Evolutionary conservation across 2,888 invertebrate genomes (phyloP).

Genomic region (Brachynemurus nebulosus): DNA sequence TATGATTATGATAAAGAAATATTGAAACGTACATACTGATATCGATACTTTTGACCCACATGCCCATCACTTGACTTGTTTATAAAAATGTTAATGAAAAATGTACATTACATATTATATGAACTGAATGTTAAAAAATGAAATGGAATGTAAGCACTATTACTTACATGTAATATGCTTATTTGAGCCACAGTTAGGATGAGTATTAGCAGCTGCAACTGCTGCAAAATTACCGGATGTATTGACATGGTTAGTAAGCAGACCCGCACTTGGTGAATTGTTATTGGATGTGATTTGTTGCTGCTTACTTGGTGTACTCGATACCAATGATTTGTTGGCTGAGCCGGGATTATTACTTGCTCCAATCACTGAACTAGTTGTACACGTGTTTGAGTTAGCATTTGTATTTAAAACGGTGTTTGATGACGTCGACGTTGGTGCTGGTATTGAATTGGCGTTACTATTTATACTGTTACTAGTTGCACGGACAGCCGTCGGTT

Average conservation of each 20-base stretch:
- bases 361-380: neutral
- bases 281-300: constrained; percentile 25
- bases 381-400: constrained; percentile 26
- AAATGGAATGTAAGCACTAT: neutral
- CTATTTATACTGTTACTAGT: constrained; percentile 34
- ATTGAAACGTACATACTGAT: too few species aligned
- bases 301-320: constrained; percentile 29
- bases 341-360: neutral
- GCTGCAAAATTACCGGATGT: constrained; percentile 46
- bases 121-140: too few species aligned
- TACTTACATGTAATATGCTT: constrained; percentile 34
- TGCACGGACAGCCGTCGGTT: constrained; percentile 72
- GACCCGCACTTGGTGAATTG: constrained; percentile 27
- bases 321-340: constrained; percentile 26
- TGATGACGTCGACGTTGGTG: constrained; percentile 24
- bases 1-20: too few species aligned
- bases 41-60: too few species aligned
- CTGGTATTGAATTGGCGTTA: constrained; percentile 36
- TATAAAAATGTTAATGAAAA: too few species aligned
- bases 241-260: constrained; percentile 20
- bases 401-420: constrained; percentile 27
- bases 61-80: too few species aligned
- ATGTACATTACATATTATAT: too few species aligned
- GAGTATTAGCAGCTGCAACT: constrained; percentile 37
- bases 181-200: constrained; percentile 19